These are phyloP conservation scores for Botrylloides violaceus DNA, from an alignment of 23 tunicate genomes.

Conservation along the genomic window DNA sequence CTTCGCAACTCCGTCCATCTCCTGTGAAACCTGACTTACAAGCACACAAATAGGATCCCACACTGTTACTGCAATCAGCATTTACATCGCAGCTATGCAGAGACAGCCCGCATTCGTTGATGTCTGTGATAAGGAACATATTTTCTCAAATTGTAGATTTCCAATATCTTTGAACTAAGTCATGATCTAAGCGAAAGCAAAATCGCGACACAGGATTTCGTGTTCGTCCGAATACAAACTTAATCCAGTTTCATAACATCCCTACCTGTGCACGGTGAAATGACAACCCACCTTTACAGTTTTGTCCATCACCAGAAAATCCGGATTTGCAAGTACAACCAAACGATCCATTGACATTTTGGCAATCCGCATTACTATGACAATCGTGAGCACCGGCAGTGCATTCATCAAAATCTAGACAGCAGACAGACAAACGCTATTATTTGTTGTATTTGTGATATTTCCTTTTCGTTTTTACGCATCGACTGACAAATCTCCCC, in stretches of 20 bases:
- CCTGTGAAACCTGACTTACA: conserved; percentile 15
- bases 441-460: neutral
- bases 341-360: neutral
- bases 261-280: too few relatives aligned
- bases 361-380: conserved; percentile 21
- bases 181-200: too few relatives aligned
- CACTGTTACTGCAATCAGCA: neutral
- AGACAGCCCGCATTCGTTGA: conserved; percentile 28
- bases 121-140: too few relatives aligned
- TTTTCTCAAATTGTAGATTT: too few relatives aligned
- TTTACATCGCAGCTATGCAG: neutral
- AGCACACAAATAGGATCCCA: neutral
- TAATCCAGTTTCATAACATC: too few relatives aligned
- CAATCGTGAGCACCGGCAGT: neutral
- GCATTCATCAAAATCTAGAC: conserved; percentile 13
- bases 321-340: conserved; percentile 22
- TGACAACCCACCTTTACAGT: neutral
- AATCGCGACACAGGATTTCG: too few relatives aligned
- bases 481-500: too few relatives aligned
- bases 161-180: too few relatives aligned
- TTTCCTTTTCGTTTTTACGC: neutral
- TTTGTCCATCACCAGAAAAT: neutral
- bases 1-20: conserved; percentile 19
- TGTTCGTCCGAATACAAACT: too few relatives aligned
- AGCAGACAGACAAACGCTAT: too few relatives aligned